Base-by-base conservation (phyloP, 2,888 invertebrate genomes). In the Dynastes grantii region DNA sequence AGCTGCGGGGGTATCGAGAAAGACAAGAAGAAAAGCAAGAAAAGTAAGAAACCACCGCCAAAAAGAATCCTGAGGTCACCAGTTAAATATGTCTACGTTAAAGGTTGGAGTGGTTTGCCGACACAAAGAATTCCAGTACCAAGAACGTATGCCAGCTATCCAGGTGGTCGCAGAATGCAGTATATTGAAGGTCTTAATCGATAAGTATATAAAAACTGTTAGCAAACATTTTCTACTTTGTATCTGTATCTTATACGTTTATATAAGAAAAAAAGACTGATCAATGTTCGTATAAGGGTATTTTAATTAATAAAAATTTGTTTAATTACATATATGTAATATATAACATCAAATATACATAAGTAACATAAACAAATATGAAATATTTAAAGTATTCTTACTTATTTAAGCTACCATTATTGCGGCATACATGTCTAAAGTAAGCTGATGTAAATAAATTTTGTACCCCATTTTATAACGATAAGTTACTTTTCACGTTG, bases 91-190 rank as follows among this genome's bases (percentile, higher is more conserved):
- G 95, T 94, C 8, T 96, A 96, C 87, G 93, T 95, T 1, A 93
- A 93, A 81, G 96, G 96, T 65, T 91, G 95, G 81, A 95, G 95
- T 8, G 96, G 96, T 8, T 89, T 96, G 76, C 95, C 96, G 8
- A 96, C 95, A 0, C 95, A 95, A 86, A 91, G 96, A 85, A 93
- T 96, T 32, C 95, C 96, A 0, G 91, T 84, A 49, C 79, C 84
- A 45, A 82, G 83, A 75, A 83, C 83, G 49, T 85, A 84, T 77
- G 81, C 85, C 64, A 83, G 85, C 22, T 85, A 83, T 76, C 79
- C 85, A 45, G 88, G 88, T 79, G 85, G 85, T 32, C 88, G 88
- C 81, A 87, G 85, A 73, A 84, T 87, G 81, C 87, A 87, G 77
- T 86, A 86, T 77, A 85, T 86, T 84, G 83, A 85, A 3, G 86